Percentiles rank a stretch among this genome's conserved stretches.
Conservation (phyloP, 2,113 vertebrate species). For the Erythrocercus mccallii region DNA sequence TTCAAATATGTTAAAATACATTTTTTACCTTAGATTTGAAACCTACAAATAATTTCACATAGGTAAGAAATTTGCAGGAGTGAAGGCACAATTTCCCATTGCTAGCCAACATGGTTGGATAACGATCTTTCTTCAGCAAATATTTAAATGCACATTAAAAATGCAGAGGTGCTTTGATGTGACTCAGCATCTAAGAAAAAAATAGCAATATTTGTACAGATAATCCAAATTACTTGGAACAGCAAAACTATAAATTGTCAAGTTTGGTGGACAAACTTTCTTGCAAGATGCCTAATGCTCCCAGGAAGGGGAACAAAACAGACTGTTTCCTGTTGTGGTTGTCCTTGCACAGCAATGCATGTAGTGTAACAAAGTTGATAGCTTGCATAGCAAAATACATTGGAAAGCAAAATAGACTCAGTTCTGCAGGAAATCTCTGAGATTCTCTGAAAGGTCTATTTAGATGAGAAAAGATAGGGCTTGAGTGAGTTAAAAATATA, state of each 20-base stretch:
- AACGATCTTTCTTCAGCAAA: not conserved
- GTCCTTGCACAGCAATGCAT: not conserved
- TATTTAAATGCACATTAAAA: not conserved
- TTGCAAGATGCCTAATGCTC: not conserved
- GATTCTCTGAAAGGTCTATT: not conserved
- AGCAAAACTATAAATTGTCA: not conserved
- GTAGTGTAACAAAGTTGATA: not conserved
- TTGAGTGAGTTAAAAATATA: constrained; percentile 33
- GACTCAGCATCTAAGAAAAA: not conserved
- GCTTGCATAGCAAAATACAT: not conserved
- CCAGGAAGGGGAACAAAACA: not conserved
- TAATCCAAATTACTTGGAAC: not conserved
- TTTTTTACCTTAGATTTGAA: not conserved
- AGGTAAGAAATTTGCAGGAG: not conserved
- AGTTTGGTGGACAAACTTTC: not conserved
- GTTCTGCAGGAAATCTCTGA: not conserved
- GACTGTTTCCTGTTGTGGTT: not conserved
- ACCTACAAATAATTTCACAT: not conserved
- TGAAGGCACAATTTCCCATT: not conserved
- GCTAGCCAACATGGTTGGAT: not conserved
- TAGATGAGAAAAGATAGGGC: constrained; percentile 37
- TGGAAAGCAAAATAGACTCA: not conserved
- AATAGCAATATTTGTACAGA: not conserved
- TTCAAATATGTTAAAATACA: not conserved
- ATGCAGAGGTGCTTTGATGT: not conserved